These are phyloP conservation scores for Sinella curviseta DNA, from an alignment of 1,140 invertebrate genomes.

Conservation along the genomic window DNA sequence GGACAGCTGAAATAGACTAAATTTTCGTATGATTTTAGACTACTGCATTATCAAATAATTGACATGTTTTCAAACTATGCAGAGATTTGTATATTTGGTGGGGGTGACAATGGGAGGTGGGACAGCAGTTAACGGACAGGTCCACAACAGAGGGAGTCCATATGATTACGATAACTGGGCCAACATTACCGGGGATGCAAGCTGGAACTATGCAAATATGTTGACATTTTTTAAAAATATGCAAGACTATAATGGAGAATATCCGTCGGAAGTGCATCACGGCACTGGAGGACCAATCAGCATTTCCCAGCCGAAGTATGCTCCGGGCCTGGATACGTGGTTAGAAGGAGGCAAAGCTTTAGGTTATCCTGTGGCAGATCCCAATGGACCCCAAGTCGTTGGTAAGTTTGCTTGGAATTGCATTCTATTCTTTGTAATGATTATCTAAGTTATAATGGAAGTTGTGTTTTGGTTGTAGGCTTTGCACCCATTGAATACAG, in stretches of 20 bases:
- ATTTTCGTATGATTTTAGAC: too few relatives aligned
- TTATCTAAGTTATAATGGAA: neutral
- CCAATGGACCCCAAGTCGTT: constrained; percentile 73
- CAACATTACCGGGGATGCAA: constrained; percentile 55
- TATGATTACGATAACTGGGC: constrained; percentile 67
- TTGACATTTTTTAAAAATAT: constrained; percentile 85
- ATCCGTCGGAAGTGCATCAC: constrained; percentile 47
- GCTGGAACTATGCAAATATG: constrained; percentile 62
- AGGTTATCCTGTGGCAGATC: constrained; percentile 68
- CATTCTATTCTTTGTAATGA: neutral
- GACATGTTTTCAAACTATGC: neutral
- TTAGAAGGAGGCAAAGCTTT: constrained; percentile 68
- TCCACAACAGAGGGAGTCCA: constrained; percentile 65
- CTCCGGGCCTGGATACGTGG: constrained; percentile 57
- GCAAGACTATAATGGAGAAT: constrained; percentile 68
- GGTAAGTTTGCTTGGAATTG: constrained; percentile 54
- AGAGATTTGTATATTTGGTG: constrained; percentile 51
- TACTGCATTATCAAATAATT: neutral
- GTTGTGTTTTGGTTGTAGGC: neutral
- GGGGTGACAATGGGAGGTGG: constrained; percentile 61
- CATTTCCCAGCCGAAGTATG: neutral
- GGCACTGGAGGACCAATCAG: constrained; percentile 17
- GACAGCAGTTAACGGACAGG: constrained; percentile 67
- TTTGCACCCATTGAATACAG: neutral
- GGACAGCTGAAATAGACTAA: too few relatives aligned